Evolutionary conservation across 2,888 invertebrate species (phyloP), one percentile per base, ranked within the genome.

Genomic region (Drosophila mimetica): DNA sequence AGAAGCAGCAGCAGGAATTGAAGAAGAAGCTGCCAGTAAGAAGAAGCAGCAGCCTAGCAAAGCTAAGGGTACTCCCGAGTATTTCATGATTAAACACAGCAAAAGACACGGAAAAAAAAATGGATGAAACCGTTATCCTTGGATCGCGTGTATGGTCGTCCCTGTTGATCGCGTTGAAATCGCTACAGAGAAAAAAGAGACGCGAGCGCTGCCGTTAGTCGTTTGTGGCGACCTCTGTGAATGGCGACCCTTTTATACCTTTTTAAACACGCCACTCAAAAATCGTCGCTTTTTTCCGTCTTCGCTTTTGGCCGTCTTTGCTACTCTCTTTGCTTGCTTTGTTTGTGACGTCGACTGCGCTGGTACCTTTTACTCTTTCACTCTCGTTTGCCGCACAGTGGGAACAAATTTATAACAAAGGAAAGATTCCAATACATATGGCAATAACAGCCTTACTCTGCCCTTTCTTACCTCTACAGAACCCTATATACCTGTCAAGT

Each of bases 231-330:
- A 77, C 77, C 76, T 77, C 74, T 67, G 67, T 69, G 71, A 52
- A 42, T 53, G 50, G 54, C 74, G 77, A 75, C 79, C 83, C 79
- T 88, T 89, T 89, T 88, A 87, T 86, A 88, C 76, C 69, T 76
- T 76, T 72, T 37, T 28, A 7, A 30, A 25, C 30, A 32, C 59
- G 18, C 37, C 11, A 42, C 69, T 75, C 66, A 52, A 47, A 44
- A 50, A 63, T 69, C 71, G 36, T 37, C 55, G 11, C 3, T n/a
- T n/a, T 22, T 42, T 46, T 22, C 54, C n/a, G 3, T 44, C 20
- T 22, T 3, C 28, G 47, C 16, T 32, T 46, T 54, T 22, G 59
- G 46, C 37, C 30, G 4, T 14, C 16, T 42, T 25, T 14, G 32
- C 32, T 42, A 9, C 55, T 34, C 54, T 20, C 20, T 39, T 42